Base-by-base conservation (phyloP, 2,113 vertebrate genomes). In the Pholis gunnellus region DNA sequence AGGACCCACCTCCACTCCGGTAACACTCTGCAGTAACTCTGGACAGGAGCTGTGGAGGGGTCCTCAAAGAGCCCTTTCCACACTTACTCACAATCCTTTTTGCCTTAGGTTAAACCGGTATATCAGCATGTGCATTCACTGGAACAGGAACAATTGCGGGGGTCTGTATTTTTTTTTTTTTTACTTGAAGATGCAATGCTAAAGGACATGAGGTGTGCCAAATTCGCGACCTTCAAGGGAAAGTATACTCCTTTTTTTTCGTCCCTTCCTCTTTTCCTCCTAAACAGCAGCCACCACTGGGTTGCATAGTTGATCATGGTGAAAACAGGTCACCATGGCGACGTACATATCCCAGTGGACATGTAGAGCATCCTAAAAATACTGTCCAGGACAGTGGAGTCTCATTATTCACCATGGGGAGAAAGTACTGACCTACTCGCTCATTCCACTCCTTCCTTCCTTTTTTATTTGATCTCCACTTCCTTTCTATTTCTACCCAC, bases 301-400 rank as follows among this genome's bases (percentile, higher is more conserved):
- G 87, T 91, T 84, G 88, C 80, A 54, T 87, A 88, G 91, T 93
- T 77, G 86, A 93, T 92, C 86, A 79, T 73, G 34, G 83, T 69
- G 70, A 91, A 95, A 95, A 89, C 91, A 9, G 94, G 94, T 96
- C 95, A 95, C 93, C 92, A 94, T 93, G 88, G 86, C 86, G 18
- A 85, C 83, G 75, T 61, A 22, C 13, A 6, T 74, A 81, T 91
- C 92, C 92, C 93, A 25, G 88, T 36, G 89, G 94, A 94, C 89
- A 85, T 74, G 64, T 79, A 68, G 82, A 87, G 88, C 88, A 78
- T 90, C 92, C 95, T 94, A 95, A 95, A 95, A 94, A 95, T 94
- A 95, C 89, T 76, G 88, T 76, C 79, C 90, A 72, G 92, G 85
- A 87, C 84, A 65, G 80, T 63, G 67, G 82, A 88, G 83, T 79